Conservation (phyloP, 2,113 vertebrate species). For the Macquaria australasica region DNA sequence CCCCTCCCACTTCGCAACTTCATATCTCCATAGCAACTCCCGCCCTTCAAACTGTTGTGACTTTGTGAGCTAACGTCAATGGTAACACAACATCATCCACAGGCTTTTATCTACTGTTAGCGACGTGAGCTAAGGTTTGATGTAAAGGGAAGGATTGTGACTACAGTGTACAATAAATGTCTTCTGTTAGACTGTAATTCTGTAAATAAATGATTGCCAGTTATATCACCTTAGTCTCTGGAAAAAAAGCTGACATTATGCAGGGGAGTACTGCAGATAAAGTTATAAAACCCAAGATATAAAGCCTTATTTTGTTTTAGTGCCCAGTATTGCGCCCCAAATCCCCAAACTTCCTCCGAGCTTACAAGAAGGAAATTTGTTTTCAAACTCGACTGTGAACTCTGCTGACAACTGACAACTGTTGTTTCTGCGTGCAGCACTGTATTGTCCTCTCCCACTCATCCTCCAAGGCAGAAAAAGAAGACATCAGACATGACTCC, state of each 20-base stretch:
- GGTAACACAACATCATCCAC: background rate
- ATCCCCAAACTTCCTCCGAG: slow-evolving; percentile 35
- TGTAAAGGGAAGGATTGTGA: background rate
- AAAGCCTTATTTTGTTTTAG: slow-evolving; percentile 20
- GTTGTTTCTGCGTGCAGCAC: slow-evolving; percentile 37
- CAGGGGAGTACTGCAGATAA: slow-evolving; percentile 7
- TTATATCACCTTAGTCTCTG: background rate
- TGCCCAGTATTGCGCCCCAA: slow-evolving; percentile 13
- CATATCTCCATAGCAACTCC: too few relatives aligned
- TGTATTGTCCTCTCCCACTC: slow-evolving; percentile 57
- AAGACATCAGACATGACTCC: slow-evolving; percentile 49
- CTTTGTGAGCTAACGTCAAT: too few relatives aligned
- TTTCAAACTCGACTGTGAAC: slow-evolving; percentile 55
- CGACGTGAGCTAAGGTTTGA: background rate
- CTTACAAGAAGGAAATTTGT: slow-evolving; percentile 50
- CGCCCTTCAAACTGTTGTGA: too few relatives aligned
- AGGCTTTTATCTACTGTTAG: background rate
- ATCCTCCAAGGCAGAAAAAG: slow-evolving; percentile 46
- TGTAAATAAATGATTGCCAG: background rate
- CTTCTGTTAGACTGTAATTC: background rate
- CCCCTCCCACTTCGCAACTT: too few relatives aligned
- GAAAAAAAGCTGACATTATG: background rate
- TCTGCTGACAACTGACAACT: slow-evolving; percentile 61
- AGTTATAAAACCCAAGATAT: slow-evolving; percentile 24
- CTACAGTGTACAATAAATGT: background rate